Conservation (phyloP, 2,113 vertebrate species). For the Fulica atra region DNA sequence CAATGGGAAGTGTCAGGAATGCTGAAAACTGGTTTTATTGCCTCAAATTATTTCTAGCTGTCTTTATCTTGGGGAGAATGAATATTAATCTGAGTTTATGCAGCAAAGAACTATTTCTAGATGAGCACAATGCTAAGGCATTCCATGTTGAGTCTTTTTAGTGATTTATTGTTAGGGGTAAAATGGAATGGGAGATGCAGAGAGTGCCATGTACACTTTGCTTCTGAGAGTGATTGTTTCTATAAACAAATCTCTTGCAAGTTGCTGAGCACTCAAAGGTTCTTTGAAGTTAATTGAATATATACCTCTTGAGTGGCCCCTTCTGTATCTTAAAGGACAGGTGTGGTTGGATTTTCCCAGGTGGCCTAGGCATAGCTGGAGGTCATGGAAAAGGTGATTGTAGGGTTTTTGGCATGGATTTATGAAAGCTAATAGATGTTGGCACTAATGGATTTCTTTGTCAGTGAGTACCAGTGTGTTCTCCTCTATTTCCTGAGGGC, state of each 20-base stretch:
- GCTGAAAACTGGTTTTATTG: slow-evolving; percentile 41
- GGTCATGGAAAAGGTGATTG: neutral
- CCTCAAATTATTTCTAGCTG: slow-evolving; percentile 46
- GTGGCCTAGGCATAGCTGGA: neutral
- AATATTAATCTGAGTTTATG: slow-evolving; percentile 37
- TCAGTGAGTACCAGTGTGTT: neutral
- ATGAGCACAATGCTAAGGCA: neutral
- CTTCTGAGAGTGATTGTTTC: slow-evolving; percentile 9
- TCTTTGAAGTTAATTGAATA: neutral
- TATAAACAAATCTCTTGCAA: slow-evolving; percentile 9
- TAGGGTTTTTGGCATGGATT: neutral
- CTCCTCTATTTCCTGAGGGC: neutral
- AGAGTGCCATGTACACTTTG: neutral
- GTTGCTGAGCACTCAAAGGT: neutral
- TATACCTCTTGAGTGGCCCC: neutral
- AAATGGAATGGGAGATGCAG: neutral
- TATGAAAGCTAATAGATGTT: neutral
- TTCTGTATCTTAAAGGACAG: neutral
- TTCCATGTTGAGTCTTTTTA: neutral
- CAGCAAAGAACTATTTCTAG: slow-evolving; percentile 1
- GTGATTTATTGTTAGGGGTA: slow-evolving; percentile 31
- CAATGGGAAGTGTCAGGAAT: slow-evolving; percentile 51
- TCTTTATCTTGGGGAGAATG: slow-evolving; percentile 39
- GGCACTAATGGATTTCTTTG: neutral
- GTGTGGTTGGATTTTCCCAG: neutral